Evolutionary conservation across 2,888 invertebrate genomes (phyloP), one percentile per base, ranked within the genome.

Genomic region (Terebella lapidaria): DNA sequence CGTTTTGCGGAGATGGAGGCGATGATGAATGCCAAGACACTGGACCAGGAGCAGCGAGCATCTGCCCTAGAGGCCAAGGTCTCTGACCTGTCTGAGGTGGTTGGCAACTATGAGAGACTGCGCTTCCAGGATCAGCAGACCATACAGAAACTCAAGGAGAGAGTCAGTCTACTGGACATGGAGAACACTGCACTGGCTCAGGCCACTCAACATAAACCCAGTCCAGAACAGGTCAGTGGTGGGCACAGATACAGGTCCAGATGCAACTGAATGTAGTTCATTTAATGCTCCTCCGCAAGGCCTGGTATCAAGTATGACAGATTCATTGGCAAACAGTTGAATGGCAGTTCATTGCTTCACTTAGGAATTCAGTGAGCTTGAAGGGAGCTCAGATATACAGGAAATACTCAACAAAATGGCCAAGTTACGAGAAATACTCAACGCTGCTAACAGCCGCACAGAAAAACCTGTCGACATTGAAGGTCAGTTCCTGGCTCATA

Each of bases 11-110:
- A 87, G 54, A 89, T 88, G 0, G 91, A 91, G 71, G 88, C 88
- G 61, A 85, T 87, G 22, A 87, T 89, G 0, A 85, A 86, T 55
- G 85, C 85, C 66, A 83, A 87, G 42, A 87, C 88, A 61, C 60
- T 68, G 85, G 83, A 87, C 1, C 89, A 90, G 68, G 92, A 92
- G 75, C 86, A 88, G 59, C 83, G 91, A 62, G 90, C 91, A 0
- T 87, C 88, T 0, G 84, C 87, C 54, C 83, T 92, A 56, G 92
- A 92, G 79, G 85, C 86, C 2, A 85, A 87, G 65, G 78, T 92
- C 22, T 89, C 91, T 0, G 91, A 92, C 73, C 80, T 92, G 28
- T 91, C 91, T 0, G 86, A 86, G 58, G 88, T 88, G 54, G 35
- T 62, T 29, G 62, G 59, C 18, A 46, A 51, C 27, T 42, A 28